Evolutionary conservation across 2,113 vertebrate genomes (phyloP).

Genomic region (Melanocharis versteri): DNA sequence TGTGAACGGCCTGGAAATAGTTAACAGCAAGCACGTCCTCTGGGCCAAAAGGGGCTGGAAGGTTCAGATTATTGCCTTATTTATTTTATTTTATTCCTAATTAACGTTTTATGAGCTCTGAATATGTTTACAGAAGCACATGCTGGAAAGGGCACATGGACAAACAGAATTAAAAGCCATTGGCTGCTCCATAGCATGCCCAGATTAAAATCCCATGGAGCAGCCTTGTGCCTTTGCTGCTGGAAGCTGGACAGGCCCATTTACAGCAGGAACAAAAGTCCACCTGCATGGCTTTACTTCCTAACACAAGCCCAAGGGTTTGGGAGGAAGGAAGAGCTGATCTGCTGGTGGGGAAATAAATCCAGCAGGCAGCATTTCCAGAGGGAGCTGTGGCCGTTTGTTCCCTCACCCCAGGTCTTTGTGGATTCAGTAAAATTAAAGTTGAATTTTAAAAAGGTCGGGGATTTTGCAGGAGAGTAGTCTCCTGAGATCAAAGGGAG

Average conservation of each 20-base stretch:
- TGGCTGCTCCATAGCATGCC: not conserved
- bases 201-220: not conserved
- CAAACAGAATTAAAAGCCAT: constrained; percentile 18
- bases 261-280: not conserved
- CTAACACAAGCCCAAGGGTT: not conserved
- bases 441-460: not conserved
- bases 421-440: not conserved
- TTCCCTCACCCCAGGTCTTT: not conserved
- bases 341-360: not conserved
- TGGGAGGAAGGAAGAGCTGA: not conserved
- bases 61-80: constrained; percentile 32
- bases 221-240: not conserved
- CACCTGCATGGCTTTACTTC: not conserved
- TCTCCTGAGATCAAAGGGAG: not conserved
- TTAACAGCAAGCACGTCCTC: not conserved
- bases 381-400: not conserved
- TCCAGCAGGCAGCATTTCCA: not conserved
- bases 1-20: constrained; percentile 27
- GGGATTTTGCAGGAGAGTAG: not conserved
- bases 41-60: not conserved
- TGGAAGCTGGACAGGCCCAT: not conserved
- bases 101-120: constrained; percentile 57
- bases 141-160: not conserved
- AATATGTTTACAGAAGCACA: constrained; percentile 49
- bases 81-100: constrained; percentile 66